Conservation (phyloP, 2,113 vertebrate species). For the Lagopus leucura region DNA sequence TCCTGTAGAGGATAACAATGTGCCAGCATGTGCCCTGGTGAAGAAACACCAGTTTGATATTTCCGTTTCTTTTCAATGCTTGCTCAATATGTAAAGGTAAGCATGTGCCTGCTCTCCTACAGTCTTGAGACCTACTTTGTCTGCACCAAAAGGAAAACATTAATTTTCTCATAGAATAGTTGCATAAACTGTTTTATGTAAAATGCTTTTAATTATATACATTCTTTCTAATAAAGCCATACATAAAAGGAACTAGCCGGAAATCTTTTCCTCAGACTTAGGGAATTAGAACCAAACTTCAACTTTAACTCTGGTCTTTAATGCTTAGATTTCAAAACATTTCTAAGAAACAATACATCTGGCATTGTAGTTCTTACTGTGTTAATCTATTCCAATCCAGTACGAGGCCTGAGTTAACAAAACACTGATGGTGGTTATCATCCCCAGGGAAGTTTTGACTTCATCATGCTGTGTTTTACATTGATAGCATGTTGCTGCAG, state of each 20-base stretch:
- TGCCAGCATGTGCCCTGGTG: background rate
- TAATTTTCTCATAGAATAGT: background rate
- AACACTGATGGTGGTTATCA: background rate
- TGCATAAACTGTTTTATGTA: background rate
- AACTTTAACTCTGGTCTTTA: background rate
- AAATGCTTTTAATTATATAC: background rate
- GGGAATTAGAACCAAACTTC: background rate
- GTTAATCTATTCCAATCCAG: background rate
- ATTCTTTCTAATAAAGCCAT: background rate
- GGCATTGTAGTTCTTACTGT: background rate
- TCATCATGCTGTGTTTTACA: background rate
- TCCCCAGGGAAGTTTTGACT: slow-evolving; percentile 27
- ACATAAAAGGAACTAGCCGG: background rate
- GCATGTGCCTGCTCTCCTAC: background rate
- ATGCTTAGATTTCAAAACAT: background rate
- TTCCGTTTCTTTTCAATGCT: background rate
- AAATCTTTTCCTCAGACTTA: background rate
- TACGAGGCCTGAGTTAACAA: background rate
- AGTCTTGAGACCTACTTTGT: background rate
- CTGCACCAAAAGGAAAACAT: background rate
- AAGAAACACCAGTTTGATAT: background rate
- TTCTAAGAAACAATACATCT: background rate
- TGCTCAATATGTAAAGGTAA: background rate
- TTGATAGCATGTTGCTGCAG: background rate
- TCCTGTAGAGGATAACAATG: background rate